A percentile compares a stretch with the other conserved stretches of the same genome.
phyloP scores from a whole-genome alignment of 2,113 vertebrate species.

The Mustela lutreola region DNA sequence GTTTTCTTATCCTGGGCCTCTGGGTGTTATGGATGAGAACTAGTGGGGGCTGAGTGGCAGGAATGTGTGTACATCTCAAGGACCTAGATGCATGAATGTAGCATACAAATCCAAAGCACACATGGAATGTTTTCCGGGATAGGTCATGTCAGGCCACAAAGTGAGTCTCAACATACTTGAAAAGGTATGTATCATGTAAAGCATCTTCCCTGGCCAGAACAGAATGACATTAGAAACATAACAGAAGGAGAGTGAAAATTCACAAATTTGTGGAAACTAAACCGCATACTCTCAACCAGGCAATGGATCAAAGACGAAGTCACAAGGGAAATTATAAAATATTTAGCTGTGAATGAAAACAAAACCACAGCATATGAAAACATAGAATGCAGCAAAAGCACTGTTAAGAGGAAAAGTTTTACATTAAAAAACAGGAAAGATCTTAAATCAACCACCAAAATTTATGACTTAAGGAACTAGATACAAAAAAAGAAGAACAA shows the following conservation, averaged over 20 bases:
- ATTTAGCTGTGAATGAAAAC: not conserved
- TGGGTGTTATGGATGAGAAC: not conserved
- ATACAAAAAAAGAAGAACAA: not conserved
- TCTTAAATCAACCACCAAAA: not conserved
- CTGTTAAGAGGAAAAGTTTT: not conserved
- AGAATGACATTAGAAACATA: not conserved
- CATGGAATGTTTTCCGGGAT: not conserved
- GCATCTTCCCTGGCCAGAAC: not conserved
- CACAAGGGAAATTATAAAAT: not conserved
- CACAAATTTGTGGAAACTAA: not conserved
- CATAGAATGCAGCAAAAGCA: not conserved
- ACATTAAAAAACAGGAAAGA: not conserved
- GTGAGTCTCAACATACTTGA: not conserved
- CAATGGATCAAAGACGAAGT: not conserved
- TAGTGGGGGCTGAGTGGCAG: not conserved
- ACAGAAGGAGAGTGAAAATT: not conserved
- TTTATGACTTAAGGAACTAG: not conserved
- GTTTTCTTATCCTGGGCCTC: not conserved
- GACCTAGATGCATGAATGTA: not conserved
- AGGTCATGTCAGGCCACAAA: not conserved
- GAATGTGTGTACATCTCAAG: not conserved
- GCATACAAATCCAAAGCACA: not conserved
- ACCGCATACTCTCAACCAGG: not conserved
- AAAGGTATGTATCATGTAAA: not conserved
- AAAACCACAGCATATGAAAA: not conserved